Evolutionary conservation across 2,797 vertebrate species (phyloP).

Genomic region (Characodon lateralis): DNA sequence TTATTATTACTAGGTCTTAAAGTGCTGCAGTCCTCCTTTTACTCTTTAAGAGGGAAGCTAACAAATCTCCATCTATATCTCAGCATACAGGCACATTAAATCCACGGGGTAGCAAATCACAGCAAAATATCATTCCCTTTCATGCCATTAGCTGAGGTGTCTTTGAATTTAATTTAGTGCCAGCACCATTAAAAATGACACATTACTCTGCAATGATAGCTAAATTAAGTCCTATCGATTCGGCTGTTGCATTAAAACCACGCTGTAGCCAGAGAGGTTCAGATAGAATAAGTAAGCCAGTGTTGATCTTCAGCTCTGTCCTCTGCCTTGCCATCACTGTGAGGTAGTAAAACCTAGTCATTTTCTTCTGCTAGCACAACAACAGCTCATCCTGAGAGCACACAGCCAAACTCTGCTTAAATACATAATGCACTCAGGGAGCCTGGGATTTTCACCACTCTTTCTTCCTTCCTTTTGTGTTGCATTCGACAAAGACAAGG

Average conservation of each 20-base stretch:
- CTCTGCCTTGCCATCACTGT: conserved; percentile 73
- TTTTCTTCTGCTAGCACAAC: conserved; percentile 78
- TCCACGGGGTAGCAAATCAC: conserved; percentile 70
- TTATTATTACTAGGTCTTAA: conserved; percentile 46
- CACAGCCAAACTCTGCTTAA: conserved; percentile 61
- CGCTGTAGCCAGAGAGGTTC: conserved; percentile 65
- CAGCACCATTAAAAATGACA: conserved; percentile 81
- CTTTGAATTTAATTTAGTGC: conserved; percentile 83
- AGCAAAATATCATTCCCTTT: conserved; percentile 75
- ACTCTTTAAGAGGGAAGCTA: conserved; percentile 50
- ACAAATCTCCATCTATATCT: conserved; percentile 59
- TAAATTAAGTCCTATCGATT: conserved; percentile 83
- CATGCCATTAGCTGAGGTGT: conserved; percentile 79
- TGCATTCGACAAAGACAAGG: conserved; percentile 73
- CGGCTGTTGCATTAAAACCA: conserved; percentile 75
- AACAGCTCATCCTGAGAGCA: conserved; percentile 62
- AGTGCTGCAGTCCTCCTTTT: conserved; percentile 52
- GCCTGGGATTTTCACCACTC: conserved; percentile 46
- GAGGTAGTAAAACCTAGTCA: conserved; percentile 76
- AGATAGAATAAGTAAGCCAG: conserved; percentile 54
- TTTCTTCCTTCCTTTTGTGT: conserved; percentile 33
- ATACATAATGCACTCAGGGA: conserved; percentile 64
- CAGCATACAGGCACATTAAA: conserved; percentile 64
- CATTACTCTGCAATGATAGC: conserved; percentile 80
- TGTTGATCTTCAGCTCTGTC: conserved; percentile 70